These are phyloP conservation scores for Artemia sinica DNA, from an alignment of 2,888 invertebrate species.

Conservation along the genomic window DNA sequence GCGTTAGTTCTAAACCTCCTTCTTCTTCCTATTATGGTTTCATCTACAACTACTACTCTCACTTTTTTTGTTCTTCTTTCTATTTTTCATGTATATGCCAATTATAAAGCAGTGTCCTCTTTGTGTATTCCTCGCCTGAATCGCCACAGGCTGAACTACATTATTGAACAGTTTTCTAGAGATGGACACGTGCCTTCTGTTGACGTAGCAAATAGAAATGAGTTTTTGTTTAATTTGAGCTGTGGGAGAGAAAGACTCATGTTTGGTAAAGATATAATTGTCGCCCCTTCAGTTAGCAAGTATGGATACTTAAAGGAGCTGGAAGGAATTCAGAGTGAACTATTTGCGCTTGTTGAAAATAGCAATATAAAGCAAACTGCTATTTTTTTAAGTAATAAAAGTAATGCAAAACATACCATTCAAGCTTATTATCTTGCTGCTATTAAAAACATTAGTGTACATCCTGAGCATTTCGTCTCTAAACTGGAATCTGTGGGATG, in stretches of 20 bases:
- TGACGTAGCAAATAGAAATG: slow-evolving; percentile 46
- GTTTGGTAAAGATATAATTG: neutral
- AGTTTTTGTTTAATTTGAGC: slow-evolving; percentile 47
- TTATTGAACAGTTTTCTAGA: slow-evolving; percentile 48
- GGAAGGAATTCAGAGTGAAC: no score
- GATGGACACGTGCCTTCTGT: slow-evolving; percentile 45
- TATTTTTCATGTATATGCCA: slow-evolving; percentile 60
- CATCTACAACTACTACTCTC: slow-evolving; percentile 39
- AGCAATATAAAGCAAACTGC: no score
- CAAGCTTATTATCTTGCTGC: no score
- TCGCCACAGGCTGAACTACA: slow-evolving; percentile 51
- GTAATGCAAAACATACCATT: no score
- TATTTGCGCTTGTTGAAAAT: no score
- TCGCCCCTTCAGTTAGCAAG: neutral
- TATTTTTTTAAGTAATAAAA: no score
- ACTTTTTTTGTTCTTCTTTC: slow-evolving; percentile 55
- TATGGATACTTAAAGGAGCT: neutral
- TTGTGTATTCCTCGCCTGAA: slow-evolving; percentile 65
- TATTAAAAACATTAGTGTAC: no score
- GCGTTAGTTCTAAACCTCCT: slow-evolving; percentile 62
- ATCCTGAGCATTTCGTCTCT: neutral
- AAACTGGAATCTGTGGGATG: neutral
- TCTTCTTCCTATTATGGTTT: slow-evolving; percentile 45
- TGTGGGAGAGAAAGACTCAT: slow-evolving; percentile 33
- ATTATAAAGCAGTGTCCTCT: slow-evolving; percentile 66